Evolutionary conservation across 2,888 invertebrate species (phyloP).

Genomic region (Achlya flavicornis): DNA sequence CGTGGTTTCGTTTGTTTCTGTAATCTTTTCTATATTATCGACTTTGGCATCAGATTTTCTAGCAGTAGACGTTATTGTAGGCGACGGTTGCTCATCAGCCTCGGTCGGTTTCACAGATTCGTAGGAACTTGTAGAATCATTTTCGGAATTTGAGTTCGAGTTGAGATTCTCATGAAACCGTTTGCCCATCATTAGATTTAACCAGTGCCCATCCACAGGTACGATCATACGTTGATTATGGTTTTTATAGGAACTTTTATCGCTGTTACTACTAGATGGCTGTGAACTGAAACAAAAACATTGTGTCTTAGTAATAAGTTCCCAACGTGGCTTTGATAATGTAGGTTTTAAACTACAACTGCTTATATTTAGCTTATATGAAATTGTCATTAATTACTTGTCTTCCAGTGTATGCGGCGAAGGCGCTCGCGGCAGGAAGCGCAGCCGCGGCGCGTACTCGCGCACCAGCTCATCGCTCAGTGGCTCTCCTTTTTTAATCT

Average conservation of each 20-base stretch:
- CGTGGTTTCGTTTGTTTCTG: conserved; percentile 54
- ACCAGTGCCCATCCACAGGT: conserved; percentile 83
- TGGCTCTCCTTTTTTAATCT: conserved; percentile 72
- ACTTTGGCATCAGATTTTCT: conserved; percentile 75
- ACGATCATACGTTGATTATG: conserved; percentile 78
- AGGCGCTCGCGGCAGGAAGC: conserved; percentile 67
- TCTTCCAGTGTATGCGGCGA: conserved; percentile 63
- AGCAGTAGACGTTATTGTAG: conserved; percentile 77
- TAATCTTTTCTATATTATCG: conserved; percentile 63
- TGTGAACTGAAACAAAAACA: conserved; percentile 63
- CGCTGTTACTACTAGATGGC: conserved; percentile 78
- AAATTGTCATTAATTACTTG: conserved; percentile 49
- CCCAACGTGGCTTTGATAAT: not conserved
- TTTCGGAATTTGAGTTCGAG: conserved; percentile 78
- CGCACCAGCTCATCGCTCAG: conserved; percentile 70
- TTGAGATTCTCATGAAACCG: conserved; percentile 82
- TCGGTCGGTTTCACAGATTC: conserved; percentile 71
- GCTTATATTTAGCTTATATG: not conserved
- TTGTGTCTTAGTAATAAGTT: not conserved
- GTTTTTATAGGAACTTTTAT: conserved; percentile 78
- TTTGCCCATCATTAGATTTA: conserved; percentile 85
- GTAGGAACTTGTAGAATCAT: conserved; percentile 82
- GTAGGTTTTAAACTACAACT: not conserved
- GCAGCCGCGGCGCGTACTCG: conserved; percentile 68
- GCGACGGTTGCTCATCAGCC: conserved; percentile 85